Evolutionary conservation across 2,888 invertebrate species (phyloP), one percentile per base, ranked within the genome.

Genomic region (Agonopterix arenella): DNA sequence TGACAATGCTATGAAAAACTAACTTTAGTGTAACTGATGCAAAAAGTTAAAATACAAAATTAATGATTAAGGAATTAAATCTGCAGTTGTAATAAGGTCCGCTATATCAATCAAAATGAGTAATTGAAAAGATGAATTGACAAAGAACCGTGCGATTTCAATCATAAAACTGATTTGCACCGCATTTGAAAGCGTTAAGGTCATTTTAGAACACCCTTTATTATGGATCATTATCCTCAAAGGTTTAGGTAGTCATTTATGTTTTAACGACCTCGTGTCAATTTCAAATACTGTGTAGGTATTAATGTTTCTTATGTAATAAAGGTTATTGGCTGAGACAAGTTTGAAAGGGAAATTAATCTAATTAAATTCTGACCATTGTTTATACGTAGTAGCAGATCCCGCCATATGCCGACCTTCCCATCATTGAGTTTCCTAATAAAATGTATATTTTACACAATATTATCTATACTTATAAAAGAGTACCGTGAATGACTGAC

Each of bases 181-280:
- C 8, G 16, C 36, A 46, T n/a, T 47, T 43, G 11, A 45, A 13
- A 40, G 37, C 13, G 36, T 50, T 42, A 50, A 42, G 46, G 41
- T 45, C 44, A 47, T 41, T 36, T 45, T 41, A 13, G 16, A 18
- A 28, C 47, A 47, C 41, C n/a, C 18, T n/a, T 46, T 46, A 18
- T 28, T 47, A 53, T 54, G 58, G 59, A 64, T 64, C 66, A 67
- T 60, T 58, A 61, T 53, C 60, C 64, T 58, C 49, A 37, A 41
- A 51, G 46, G 56, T 53, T 55, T 56, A 53, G n/a, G 16, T 57
- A 54, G 53, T 47, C 47, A 48, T 52, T 56, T 52, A 54, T 55
- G 52, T 52, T 53, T 50, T 52, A 47, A 40, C 7, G n/a, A 40
- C 40, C 52, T 56, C 57, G 48, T 51, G 50, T 50, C 57, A 56